Base-by-base conservation (phyloP, 1,140 invertebrate species). In the Bombus impatiens region DNA sequence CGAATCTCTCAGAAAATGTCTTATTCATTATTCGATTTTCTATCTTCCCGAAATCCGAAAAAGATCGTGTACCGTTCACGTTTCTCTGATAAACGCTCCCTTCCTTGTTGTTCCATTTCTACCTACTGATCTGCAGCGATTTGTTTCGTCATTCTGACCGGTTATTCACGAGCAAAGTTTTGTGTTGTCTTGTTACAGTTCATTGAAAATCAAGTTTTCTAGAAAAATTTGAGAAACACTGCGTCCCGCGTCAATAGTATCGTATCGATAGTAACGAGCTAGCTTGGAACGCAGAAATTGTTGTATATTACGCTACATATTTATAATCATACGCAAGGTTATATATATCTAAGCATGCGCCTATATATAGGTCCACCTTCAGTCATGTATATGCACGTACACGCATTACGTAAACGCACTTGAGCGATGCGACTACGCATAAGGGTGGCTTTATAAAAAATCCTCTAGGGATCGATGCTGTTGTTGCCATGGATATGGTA, bases 371-470 rank as follows among this genome's bases (percentile, higher is more conserved):
- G 37, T 62, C 42, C 81, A 87, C 81, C 76, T 86, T 78, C 35
- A 62, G 85, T 81, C 86, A 86, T 87, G 86, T 87, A 87, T 87
- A 86, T 87, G 88, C 88, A 82, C 80, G 88, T 88, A 84, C 75
- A 89, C 89, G 86, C 88, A 86, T 90, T 90, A 90, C 88, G 88
- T 90, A 86, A 90, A 90, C 86, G 88, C 83, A 88, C 82, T 85
- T 90, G 88, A 86, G 89, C 86, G 88, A 82, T 84, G 88, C 62
- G 88, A 89, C 88, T 86, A 88, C 89, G 89, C 89, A 85, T 89
- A 90, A 88, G 88, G 88, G 89, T 89, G 71, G 80, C 86, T 87
- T 90, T 89, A 90, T 90, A 90, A 90, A 78, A 90, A 90, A 89
- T 89, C 82, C 88, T 84, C 87, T 72, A 86, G 87, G 78, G 89